These are phyloP conservation scores for Chiropotes sagulatus DNA, from an alignment of 2,797 vertebrate genomes.

Conservation along the genomic window DNA sequence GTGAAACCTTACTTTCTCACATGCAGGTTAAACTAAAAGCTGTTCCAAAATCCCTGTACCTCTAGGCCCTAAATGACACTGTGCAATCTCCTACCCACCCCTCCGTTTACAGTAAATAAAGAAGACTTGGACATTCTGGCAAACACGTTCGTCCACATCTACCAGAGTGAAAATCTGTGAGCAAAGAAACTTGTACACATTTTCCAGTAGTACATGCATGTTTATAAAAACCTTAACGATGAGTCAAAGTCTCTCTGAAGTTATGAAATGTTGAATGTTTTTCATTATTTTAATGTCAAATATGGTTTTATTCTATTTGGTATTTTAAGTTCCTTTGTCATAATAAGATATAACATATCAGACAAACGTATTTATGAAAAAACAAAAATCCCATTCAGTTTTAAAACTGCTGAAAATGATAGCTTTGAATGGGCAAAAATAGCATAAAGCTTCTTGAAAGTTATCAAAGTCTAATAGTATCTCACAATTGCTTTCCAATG, in stretches of 20 bases:
- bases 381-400: not conserved
- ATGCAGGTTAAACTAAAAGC: not conserved
- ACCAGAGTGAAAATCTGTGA: not conserved
- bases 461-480: not conserved
- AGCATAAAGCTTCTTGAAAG: not conserved
- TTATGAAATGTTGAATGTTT: not conserved
- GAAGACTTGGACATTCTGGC: not conserved
- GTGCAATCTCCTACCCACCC: not conserved
- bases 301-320: not conserved
- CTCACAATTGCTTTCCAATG: not conserved
- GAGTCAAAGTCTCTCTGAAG: not conserved
- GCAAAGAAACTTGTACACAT: not conserved
- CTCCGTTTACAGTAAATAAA: not conserved
- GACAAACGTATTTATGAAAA: not conserved
- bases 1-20: not conserved
- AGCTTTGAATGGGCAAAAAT: not conserved
- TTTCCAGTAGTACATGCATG: not conserved
- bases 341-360: not conserved
- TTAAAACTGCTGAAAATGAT: not conserved
- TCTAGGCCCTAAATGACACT: not conserved
- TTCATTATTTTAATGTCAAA: slow-evolving; percentile 32
- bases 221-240: not conserved
- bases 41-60: not conserved
- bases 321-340: not conserved
- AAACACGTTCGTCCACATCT: not conserved